A percentile compares a stretch with the other conserved stretches of the same genome.
Conservation (phyloP, 2,888 invertebrate genomes). For the Rhyacophila evoluta region DNA sequence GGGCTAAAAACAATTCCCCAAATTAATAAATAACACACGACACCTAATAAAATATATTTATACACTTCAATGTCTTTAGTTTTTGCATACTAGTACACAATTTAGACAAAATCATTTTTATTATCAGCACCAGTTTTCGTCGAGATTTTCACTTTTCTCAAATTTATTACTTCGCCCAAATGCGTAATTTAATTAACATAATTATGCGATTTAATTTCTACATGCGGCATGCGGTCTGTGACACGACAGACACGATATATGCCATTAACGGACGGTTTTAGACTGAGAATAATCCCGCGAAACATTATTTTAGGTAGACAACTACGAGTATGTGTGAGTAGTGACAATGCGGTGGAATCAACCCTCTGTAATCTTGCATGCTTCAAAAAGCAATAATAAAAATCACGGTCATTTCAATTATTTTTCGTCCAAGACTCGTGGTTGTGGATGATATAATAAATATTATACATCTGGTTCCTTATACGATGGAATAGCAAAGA, state of each 20-base stretch:
- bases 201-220: no score
- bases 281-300: conserved; percentile 8
- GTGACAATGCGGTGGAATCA: not conserved
- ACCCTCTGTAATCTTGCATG: not conserved
- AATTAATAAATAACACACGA: no score
- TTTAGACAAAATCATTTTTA: no score
- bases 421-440: not conserved
- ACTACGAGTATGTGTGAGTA: not conserved
- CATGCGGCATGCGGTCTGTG: no score
- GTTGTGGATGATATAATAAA: not conserved
- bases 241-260: not conserved
- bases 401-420: not conserved
- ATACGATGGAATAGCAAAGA: not conserved
- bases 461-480: not conserved
- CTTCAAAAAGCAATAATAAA: conserved; percentile 4
- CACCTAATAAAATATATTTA: no score
- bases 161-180: no score
- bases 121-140: no score
- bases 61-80: no score
- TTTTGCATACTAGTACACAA: no score
- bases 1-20: no score
- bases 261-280: not conserved
- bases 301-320: not conserved
- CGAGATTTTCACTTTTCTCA: no score
- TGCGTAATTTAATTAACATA: not conserved